A percentile compares a stretch with the other conserved stretches of the same genome.
Conservation (phyloP, 2,113 vertebrate genomes). For the Cariama cristata region DNA sequence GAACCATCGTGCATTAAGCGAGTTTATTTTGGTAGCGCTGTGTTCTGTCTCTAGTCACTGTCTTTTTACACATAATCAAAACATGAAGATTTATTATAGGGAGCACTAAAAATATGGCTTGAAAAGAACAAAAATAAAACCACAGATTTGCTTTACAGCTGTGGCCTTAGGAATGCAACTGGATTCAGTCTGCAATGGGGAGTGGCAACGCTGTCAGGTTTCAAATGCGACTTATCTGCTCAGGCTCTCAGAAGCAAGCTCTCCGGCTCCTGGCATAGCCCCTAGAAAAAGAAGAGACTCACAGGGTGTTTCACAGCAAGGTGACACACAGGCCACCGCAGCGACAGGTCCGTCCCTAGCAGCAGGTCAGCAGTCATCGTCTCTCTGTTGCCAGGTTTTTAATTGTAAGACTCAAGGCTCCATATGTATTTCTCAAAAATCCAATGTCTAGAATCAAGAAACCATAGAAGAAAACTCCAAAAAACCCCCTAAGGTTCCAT, state of each 20-base stretch:
- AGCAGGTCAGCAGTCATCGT: background rate
- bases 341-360: background rate
- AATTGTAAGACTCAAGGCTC: background rate
- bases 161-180: slow-evolving; percentile 47
- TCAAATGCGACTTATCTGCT: slow-evolving; percentile 24
- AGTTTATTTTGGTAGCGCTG: slow-evolving; percentile 65
- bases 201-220: slow-evolving; percentile 20
- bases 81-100: slow-evolving; percentile 68
- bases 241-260: background rate
- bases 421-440: background rate
- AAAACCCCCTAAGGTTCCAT: background rate
- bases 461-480: background rate
- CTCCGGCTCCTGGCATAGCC: accelerated
- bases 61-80: slow-evolving; percentile 67
- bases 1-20: background rate
- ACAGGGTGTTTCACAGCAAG: background rate
- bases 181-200: slow-evolving; percentile 13
- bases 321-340: background rate
- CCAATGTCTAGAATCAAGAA: background rate
- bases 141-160: slow-evolving; percentile 60
- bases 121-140: slow-evolving; percentile 65
- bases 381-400: background rate
- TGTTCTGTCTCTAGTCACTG: slow-evolving; percentile 62
- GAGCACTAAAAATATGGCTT: slow-evolving; percentile 54
- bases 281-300: background rate